A percentile compares a stretch with the other conserved stretches of the same genome.
Evolutionary conservation across 2,113 vertebrate genomes (phyloP).

Genomic region (Uria aalge): DNA sequence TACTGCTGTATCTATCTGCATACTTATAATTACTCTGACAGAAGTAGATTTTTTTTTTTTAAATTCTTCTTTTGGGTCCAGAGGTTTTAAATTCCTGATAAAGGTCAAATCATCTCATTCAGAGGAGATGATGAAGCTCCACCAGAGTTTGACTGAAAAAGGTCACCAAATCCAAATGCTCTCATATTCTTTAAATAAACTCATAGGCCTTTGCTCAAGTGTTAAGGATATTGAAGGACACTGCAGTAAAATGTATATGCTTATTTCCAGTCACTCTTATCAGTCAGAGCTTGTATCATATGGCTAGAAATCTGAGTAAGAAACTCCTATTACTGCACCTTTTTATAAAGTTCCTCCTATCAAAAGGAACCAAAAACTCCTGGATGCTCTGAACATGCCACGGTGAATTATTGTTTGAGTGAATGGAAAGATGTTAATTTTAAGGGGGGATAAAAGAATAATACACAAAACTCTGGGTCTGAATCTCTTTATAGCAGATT

Average conservation of each 20-base stretch:
- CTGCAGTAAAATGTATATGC: background rate
- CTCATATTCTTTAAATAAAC: constrained; percentile 4
- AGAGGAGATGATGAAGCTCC: background rate
- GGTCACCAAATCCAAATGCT: constrained; percentile 25
- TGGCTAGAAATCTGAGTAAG: background rate
- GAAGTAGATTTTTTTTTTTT: background rate
- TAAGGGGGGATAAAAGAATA: background rate
- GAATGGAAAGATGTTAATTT: background rate
- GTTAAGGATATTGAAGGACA: constrained; percentile 13
- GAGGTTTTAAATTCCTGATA: constrained; percentile 17
- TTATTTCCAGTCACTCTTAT: background rate
- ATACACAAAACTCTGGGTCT: background rate
- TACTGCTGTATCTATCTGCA: background rate
- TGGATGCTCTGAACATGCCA: background rate
- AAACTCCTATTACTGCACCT: background rate
- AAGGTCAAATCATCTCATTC: constrained; percentile 31
- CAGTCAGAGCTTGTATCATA: background rate
- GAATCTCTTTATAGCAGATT: background rate
- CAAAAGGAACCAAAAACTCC: background rate
- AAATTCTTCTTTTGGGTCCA: background rate
- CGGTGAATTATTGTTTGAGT: rapidly evolving
- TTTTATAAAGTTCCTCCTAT: background rate
- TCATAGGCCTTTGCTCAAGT: background rate
- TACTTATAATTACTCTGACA: background rate
- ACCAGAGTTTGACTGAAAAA: constrained; percentile 4